Base-by-base conservation (phyloP, 2,113 vertebrate species). In the Callorhinus ursinus region DNA sequence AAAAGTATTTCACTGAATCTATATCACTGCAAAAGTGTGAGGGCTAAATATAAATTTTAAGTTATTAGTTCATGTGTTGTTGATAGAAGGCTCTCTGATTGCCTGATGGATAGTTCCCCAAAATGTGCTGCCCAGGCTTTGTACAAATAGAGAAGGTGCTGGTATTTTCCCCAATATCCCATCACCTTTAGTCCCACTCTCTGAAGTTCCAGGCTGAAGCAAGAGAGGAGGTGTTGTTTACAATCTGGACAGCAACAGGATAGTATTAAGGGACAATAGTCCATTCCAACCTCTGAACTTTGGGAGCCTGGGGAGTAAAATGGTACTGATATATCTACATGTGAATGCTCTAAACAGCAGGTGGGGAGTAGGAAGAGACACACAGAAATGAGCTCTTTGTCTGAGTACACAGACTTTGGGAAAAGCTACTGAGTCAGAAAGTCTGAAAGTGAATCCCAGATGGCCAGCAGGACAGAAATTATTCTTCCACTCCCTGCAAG, bases 341-440 rank as follows among this genome's bases (percentile, higher is more conserved):
- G 74, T 89, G 96, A 97, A 93, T 82, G 87, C 87, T 80, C 0
- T 4, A 4, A 57, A 42, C 72, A 72, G 93, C 97, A 93, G 87
- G 96, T 67, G 90, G 79, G 36, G 16, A 91, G n/a, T 19, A 69
- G 65, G 71, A 63, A 46, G 69, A 57, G 51, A 69, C 79, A 51
- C 57, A 42, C 19, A 36, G 90, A 42, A n/a, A 59, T 36, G 57
- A 57, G 81, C 33, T 59, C 93, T 96, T 84, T 96, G 94, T 97
- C 69, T 53, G 55, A 82, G 69, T 15, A 16, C 36, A 36, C 36
- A 86, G 82, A 86, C 84, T 83, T 67, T 33, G 31, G 77, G 67
- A 71, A 95, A 84, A 89, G 59, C 49, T 81, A 77, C 49, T 69
- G 87, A 77, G 86, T 95, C 36, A 96, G 82, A 89, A 97, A 95